Percentiles rank a stretch among this genome's conserved stretches.
These are phyloP conservation scores for Panurus biarmicus DNA, from an alignment of 2,113 vertebrate genomes.

Conservation along the genomic window DNA sequence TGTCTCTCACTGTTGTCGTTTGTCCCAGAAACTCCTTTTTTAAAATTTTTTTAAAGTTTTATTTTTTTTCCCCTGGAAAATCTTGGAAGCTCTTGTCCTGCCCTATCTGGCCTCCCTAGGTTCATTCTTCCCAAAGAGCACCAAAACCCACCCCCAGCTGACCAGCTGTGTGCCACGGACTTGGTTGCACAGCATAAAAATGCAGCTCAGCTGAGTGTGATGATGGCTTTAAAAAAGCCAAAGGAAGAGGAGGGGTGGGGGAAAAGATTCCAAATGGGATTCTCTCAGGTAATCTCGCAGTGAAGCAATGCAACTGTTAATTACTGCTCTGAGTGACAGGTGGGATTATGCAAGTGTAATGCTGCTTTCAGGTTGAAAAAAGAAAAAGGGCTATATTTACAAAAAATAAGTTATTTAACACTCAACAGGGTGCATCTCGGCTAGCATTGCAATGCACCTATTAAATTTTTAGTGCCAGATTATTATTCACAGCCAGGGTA, in stretches of 20 bases:
- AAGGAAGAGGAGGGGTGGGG: background rate
- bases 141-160: background rate
- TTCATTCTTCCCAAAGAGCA: background rate
- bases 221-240: conserved; percentile 11
- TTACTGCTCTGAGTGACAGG: conserved; percentile 53
- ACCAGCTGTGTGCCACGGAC: background rate
- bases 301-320: conserved; percentile 50
- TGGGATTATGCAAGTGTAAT: conserved; percentile 39
- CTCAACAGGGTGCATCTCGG: background rate
- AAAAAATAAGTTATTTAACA: conserved; percentile 62
- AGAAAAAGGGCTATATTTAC: conserved; percentile 9
- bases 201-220: background rate
- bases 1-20: background rate
- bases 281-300: conserved; percentile 50
- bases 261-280: conserved; percentile 16
- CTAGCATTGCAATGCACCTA: background rate
- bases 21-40: background rate
- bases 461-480: conserved; percentile 52
- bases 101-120: background rate
- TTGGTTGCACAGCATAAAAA: background rate
- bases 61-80: background rate
- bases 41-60: too few relatives aligned
- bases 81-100: background rate
- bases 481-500: conserved; percentile 40
- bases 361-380: background rate